Evolutionary conservation across 2,888 invertebrate genomes (phyloP).

Genomic region (Eurytoma adleriae): DNA sequence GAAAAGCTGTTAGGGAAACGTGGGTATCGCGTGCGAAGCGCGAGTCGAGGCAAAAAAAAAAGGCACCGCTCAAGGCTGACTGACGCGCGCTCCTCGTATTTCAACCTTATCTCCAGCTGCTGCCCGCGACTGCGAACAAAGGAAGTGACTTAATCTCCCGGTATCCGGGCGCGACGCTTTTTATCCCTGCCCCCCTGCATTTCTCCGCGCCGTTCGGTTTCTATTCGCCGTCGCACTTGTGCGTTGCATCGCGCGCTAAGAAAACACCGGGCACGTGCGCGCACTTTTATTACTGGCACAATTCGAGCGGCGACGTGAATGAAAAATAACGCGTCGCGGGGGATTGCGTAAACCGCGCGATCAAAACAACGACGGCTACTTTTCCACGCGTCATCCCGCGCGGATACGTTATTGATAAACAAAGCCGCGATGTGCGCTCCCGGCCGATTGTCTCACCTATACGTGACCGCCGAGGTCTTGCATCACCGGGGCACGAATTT

Average conservation of each 20-base stretch:
- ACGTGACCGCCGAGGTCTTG: slow-evolving; percentile 15
- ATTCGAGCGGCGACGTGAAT: not conserved
- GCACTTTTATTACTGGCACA: slow-evolving; percentile 6
- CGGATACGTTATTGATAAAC: too few species aligned
- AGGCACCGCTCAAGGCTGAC: slow-evolving; percentile 38
- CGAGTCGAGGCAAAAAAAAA: slow-evolving; percentile 4
- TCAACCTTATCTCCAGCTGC: slow-evolving; percentile 34
- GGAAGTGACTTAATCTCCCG: slow-evolving; percentile 47
- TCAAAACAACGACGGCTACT: slow-evolving; percentile 13
- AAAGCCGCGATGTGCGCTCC: too few species aligned
- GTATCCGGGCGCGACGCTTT: slow-evolving; percentile 14
- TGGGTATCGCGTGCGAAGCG: slow-evolving; percentile 9
- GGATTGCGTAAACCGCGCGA: not conserved
- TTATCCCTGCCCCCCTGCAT: not conserved
- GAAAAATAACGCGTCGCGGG: slow-evolving; percentile 5
- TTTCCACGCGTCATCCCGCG: not conserved
- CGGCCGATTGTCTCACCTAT: not conserved
- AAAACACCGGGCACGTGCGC: not conserved
- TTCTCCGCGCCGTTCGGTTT: not conserved
- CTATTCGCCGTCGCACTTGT: not conserved
- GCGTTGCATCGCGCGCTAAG: not conserved
- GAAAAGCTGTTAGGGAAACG: slow-evolving; percentile 44
- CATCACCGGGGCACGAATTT: slow-evolving; percentile 12
- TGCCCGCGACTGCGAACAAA: slow-evolving; percentile 36
- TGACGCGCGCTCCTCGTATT: slow-evolving; percentile 26